Evolutionary conservation across 2,888 invertebrate genomes (phyloP), one percentile per base, ranked within the genome.

Genomic region (Campoplex capitator): DNA sequence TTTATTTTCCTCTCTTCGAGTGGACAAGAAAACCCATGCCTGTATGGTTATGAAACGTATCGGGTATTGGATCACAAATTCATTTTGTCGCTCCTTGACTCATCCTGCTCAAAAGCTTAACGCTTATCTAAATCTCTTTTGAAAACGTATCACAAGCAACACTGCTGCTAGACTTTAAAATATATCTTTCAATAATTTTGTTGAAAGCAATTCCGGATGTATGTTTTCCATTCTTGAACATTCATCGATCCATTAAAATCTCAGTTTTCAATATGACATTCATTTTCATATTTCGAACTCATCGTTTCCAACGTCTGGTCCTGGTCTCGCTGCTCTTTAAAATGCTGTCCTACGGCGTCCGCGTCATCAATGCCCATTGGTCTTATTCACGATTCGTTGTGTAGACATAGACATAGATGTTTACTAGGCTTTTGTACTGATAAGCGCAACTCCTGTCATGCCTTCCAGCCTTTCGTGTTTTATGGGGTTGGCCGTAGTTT

Each of bases 381-480:
- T 58, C 32, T 32, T 6, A 62, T 62, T 62, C 32, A 7, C 16
- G 62, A 32, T 32, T 32, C 16, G 62, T 62, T 62, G 32, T 62
- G 32, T 62, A 62, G 32, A 32, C 28, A 58, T 13, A 28, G 58
- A 58, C 28, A 32, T 16, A 62, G 62, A 62, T 70, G 77, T 78
- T 74, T 38, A 42, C 83, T 71, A 58, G n/a, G 58, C 71, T 54
- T 35, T 65, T 38, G 65, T n/a, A 28, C 54, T 42, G 65, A 78
- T 58, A 54, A 42, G 70, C n/a, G 45, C 70, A 23, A 45, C 45
- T 58, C 38, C 18, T 81, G 13, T 48, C 67, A 62, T 56, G 42
- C 35, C 58, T 58, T 70, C 45, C 6, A 62, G 62, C 62, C 32
- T 32, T 32, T 62, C 62, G 16, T 62, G 62, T 32, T 62, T 32